Base-by-base conservation (phyloP, 1,140 invertebrate species). In the Ephestia elutella region DNA sequence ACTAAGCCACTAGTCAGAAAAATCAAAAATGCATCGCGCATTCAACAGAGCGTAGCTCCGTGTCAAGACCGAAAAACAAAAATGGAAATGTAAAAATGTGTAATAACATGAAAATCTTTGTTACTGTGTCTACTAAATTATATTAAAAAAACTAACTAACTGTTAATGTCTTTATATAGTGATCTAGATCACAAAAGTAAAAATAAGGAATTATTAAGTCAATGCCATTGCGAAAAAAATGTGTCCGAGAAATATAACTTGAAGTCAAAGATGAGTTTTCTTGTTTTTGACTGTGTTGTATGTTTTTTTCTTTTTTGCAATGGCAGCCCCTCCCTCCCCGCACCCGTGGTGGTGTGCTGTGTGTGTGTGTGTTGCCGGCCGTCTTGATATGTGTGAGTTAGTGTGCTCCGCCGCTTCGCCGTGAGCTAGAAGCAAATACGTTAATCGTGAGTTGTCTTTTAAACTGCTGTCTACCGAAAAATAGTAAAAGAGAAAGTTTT, bases 81-180 rank as follows among this genome's bases (percentile, higher is more conserved):
- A 64, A 80, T 87, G 85, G 82, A 85, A 85, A 80, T 85, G 79
- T 84, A 66, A 73, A 73, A 50, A 74, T 75, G 74, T 83, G 81
- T 83, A 71, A 61, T 62, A 73, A 79, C 63, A 82, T 78, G 77
- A 79, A 73, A 75, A 66, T 62, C 51, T 8, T 73, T 80, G 78
- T 83, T 79, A 82, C 67, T 79, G 80, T 85, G 82, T 83, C 77
- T 82, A 82, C 77, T 72, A 71, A 76, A 74, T 77, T 70, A 78
- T 65, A 65, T 10, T 5, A 32, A 32, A 32, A 32, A 71, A 76
- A 65, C 62, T 62, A 84, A 81, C 85, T 86, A 87, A 74, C 71
- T 83, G 81, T 85, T 87, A 86, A 87, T 87, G 85, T 87, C 85
- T 87, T 87, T 87, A 86, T 84, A 82, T 69, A 75, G 85, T 87